These are phyloP conservation scores for Sceloporus tristichus DNA, from an alignment of 2,113 vertebrate species.

Conservation along the genomic window DNA sequence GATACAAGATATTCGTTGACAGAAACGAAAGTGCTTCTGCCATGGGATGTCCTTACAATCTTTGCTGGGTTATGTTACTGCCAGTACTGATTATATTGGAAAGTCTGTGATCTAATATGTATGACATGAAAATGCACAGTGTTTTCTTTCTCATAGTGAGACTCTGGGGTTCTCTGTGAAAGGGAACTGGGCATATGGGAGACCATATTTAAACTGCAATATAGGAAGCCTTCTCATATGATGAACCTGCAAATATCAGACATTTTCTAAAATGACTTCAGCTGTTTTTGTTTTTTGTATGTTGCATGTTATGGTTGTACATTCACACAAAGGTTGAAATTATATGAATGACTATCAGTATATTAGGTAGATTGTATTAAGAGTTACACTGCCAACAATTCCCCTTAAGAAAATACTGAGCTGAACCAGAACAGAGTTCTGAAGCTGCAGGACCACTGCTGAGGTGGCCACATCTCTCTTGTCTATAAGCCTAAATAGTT, in stretches of 20 bases:
- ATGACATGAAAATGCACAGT: constrained; percentile 4
- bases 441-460: neutral
- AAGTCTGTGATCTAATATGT: neutral
- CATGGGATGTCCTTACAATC: neutral
- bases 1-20: neutral
- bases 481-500: neutral
- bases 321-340: neutral
- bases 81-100: neutral
- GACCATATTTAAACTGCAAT: neutral
- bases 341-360: neutral
- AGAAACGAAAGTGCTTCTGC: neutral
- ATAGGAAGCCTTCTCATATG: neutral
- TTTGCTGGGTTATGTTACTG: constrained; percentile 10
- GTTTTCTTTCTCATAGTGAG: neutral
- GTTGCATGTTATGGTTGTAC: no score
- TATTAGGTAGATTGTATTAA: neutral
- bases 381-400: neutral
- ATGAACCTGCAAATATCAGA: neutral
- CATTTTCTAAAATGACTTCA: no score
- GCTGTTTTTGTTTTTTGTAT: no score
- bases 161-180: neutral
- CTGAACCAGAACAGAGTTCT: neutral
- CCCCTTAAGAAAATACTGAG: neutral
- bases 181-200: neutral
- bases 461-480: neutral